A percentile compares a stretch with the other conserved stretches of the same genome.
Evolutionary conservation across 2,113 vertebrate species (phyloP).

Genomic region (Calyptommatus sinebrachiatus): DNA sequence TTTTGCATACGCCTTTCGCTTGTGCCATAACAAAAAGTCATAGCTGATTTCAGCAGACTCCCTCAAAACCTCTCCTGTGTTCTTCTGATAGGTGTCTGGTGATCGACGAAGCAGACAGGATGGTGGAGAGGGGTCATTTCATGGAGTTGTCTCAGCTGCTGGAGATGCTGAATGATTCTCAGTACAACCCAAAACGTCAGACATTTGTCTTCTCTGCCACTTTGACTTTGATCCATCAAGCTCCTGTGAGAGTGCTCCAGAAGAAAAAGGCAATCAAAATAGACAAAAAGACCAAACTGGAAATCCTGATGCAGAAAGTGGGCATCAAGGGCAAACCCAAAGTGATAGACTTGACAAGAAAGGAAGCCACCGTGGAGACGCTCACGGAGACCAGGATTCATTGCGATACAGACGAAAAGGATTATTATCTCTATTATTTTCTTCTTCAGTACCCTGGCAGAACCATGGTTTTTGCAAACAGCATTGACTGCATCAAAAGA

Average conservation of each 20-base stretch:
- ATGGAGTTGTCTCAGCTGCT: conserved; percentile 89
- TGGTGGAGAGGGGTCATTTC: conserved; percentile 96
- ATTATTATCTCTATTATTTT: conserved; percentile 95
- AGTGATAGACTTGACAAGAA: conserved; percentile 92
- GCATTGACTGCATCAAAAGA: conserved; percentile 95
- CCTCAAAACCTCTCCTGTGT: conserved; percentile 34
- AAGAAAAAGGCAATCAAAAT: conserved; percentile 82
- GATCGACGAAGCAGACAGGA: conserved; percentile 95
- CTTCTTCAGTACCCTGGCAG: conserved; percentile 90
- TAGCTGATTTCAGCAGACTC: not conserved
- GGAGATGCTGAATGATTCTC: conserved; percentile 86
- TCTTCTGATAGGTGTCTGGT: conserved; percentile 84
- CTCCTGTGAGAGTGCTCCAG: conserved; percentile 82
- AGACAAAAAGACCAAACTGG: conserved; percentile 83
- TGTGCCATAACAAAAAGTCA: not conserved
- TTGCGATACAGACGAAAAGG: conserved; percentile 89
- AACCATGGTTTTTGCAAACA: conserved; percentile 97
- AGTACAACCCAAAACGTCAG: conserved; percentile 87
- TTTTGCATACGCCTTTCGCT: not conserved
- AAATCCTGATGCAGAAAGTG: conserved; percentile 87
- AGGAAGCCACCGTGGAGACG: conserved; percentile 89
- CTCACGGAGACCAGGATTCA: conserved; percentile 91
- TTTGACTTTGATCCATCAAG: conserved; percentile 84
- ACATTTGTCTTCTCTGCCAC: conserved; percentile 96
- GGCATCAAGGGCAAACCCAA: conserved; percentile 91